These are phyloP conservation scores for Nasalis larvatus DNA, from an alignment of 2,113 vertebrate genomes.

Conservation along the genomic window DNA sequence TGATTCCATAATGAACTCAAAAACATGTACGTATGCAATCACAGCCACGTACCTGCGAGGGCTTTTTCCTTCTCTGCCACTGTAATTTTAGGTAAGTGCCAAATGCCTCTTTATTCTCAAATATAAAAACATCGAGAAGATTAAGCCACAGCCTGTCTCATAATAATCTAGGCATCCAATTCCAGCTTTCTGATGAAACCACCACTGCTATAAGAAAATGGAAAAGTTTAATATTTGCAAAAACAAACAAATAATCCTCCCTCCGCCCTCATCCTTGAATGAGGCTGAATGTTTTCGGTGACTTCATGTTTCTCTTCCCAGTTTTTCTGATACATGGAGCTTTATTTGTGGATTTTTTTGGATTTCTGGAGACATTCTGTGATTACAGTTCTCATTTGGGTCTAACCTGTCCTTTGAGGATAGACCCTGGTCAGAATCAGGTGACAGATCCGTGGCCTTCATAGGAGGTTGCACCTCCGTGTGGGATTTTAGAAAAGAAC, in stretches of 20 bases:
- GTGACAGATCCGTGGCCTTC: neutral
- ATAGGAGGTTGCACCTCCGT: neutral
- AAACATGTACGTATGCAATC: conserved; percentile 59
- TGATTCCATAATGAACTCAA: conserved; percentile 48
- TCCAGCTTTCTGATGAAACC: conserved; percentile 64
- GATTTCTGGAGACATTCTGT: neutral
- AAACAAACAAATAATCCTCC: conserved; percentile 45
- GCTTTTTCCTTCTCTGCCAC: conserved; percentile 50
- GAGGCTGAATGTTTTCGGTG: neutral
- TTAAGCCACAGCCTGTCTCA: conserved; percentile 66
- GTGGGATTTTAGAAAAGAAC: neutral
- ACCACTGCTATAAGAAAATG: conserved; percentile 25
- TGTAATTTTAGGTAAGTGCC: conserved; percentile 83
- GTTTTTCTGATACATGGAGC: neutral
- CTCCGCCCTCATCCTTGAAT: neutral
- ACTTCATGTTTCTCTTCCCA: neutral
- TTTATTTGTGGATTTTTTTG: neutral
- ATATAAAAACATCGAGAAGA: conserved; percentile 65
- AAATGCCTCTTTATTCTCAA: conserved; percentile 74
- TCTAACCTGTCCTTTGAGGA: neutral
- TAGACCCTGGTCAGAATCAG: neutral
- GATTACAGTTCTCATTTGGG: neutral
- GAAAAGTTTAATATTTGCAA: conserved; percentile 41
- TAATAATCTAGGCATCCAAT: conserved; percentile 73
- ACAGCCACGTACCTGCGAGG: conserved; percentile 73